Evolutionary conservation across 1,140 invertebrate species (phyloP).

Genomic region (Microplitis demolitor): DNA sequence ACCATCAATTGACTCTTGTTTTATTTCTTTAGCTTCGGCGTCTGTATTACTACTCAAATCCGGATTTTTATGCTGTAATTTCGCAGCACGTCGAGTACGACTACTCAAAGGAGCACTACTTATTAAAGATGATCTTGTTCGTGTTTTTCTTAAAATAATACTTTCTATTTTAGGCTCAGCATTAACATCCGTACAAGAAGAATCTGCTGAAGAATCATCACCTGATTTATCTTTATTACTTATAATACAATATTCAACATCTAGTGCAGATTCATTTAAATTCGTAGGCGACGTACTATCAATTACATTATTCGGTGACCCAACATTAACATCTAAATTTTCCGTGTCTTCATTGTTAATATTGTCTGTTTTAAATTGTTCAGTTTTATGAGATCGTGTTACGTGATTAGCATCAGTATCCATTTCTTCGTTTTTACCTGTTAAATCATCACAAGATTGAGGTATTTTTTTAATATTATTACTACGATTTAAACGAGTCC

Average conservation of each 20-base stretch:
- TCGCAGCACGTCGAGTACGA: conserved; percentile 2
- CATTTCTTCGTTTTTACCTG: background rate
- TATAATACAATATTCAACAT: conserved; percentile 8
- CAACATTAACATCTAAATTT: conserved; percentile 39
- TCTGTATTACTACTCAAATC: background rate
- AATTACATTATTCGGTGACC: background rate
- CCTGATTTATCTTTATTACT: conserved; percentile 7
- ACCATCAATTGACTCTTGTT: too few species aligned
- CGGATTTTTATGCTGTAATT: conserved; percentile 10
- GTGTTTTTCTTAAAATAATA: background rate
- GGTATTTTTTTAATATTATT: background rate
- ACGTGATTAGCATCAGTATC: conserved; percentile 17
- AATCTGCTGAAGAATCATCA: background rate
- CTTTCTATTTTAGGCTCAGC: background rate
- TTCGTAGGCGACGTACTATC: background rate
- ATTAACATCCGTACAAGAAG: background rate
- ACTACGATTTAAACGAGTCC: background rate
- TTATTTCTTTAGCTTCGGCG: too few species aligned
- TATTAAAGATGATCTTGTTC: background rate
- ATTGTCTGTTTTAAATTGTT: background rate
- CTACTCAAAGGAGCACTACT: background rate
- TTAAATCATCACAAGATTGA: background rate
- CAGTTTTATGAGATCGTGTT: conserved; percentile 32
- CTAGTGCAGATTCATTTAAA: background rate
- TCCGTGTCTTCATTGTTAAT: conserved; percentile 33